Evolutionary conservation across 2,888 invertebrate genomes (phyloP), one percentile per base, ranked within the genome.

Genomic region (Bellardia pandia): DNA sequence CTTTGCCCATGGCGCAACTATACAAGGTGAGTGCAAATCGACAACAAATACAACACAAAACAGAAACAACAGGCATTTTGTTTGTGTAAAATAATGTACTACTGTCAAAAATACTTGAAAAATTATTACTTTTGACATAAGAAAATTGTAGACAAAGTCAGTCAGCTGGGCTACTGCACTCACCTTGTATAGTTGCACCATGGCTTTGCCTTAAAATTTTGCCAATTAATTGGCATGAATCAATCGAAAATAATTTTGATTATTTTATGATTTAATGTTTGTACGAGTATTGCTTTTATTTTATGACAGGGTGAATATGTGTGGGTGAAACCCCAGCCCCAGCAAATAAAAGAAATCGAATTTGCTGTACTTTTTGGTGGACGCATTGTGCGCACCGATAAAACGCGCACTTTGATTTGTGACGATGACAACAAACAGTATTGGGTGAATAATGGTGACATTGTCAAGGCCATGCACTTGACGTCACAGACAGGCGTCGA

Each of bases 361-460:
- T 98, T 98, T 92, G 96, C 97, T 88, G 96, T 98, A 74, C 97
- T 98, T 0, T 95, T 97, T 89, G 98, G 98, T 16, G 98, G 97
- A 16, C 96, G 96, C 91, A 96, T 99, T 30, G 94, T 97, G 42
- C 96, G 96, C 74, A 96, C 96, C 23, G 97, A 97, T 88, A 96
- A 96, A 58, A 96, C 96, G 64, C 95, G 96, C 89, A 95, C 98
- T 8, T 95, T 96, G 92, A 96, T 98, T 13, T 94, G 95, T 89
- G 97, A 98, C 93, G 98, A 98, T 92, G 96, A 97, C 90, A 97
- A 96, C 16, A 96, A 96, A 91, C 97, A 98, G 91, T 94, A 94
- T 79, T 95, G 94, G 90, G 94, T 96, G 16, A 93, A 94, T 2
- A 93, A 94, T 0, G 94, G 94, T n/a, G 95, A 96, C 91, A 95